A percentile compares a stretch with the other conserved stretches of the same genome.
These are phyloP conservation scores for Polyodon spathula DNA, from an alignment of 2,113 vertebrate species.

Conservation along the genomic window DNA sequence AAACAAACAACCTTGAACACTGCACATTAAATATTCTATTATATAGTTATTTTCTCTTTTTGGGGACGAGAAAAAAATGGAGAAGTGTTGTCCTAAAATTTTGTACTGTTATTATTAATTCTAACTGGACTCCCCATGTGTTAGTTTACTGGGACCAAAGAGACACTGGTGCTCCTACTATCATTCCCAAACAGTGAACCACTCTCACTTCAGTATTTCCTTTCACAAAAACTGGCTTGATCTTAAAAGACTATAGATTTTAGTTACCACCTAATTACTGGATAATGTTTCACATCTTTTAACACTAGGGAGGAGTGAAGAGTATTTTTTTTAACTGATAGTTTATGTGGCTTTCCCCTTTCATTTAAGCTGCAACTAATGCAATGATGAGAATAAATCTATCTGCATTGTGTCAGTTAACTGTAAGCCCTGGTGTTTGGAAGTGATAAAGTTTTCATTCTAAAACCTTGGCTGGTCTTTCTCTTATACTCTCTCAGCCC, in stretches of 20 bases:
- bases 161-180: no score
- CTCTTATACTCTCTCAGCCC: slow-evolving; percentile 29
- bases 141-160: no score
- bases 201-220: slow-evolving; percentile 28
- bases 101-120: no score
- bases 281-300: slow-evolving; percentile 56
- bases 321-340: slow-evolving; percentile 51
- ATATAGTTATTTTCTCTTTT: no score
- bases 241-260: slow-evolving; percentile 62
- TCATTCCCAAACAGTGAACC: neutral
- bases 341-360: slow-evolving; percentile 50
- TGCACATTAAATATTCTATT: no score
- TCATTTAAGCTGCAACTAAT: slow-evolving; percentile 69
- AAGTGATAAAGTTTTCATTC: slow-evolving; percentile 78
- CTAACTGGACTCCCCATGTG: no score
- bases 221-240: slow-evolving; percentile 52
- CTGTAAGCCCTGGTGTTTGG: slow-evolving; percentile 76
- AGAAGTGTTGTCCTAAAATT: no score
- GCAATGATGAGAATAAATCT: slow-evolving; percentile 60
- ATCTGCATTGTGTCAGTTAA: slow-evolving; percentile 66
- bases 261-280: slow-evolving; percentile 64
- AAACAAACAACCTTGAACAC: no score
- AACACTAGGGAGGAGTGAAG: slow-evolving; percentile 50
- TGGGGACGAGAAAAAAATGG: no score
- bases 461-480: slow-evolving; percentile 59